Base-by-base conservation (phyloP, 2,888 invertebrate genomes). In the Heliconius charithonia region DNA sequence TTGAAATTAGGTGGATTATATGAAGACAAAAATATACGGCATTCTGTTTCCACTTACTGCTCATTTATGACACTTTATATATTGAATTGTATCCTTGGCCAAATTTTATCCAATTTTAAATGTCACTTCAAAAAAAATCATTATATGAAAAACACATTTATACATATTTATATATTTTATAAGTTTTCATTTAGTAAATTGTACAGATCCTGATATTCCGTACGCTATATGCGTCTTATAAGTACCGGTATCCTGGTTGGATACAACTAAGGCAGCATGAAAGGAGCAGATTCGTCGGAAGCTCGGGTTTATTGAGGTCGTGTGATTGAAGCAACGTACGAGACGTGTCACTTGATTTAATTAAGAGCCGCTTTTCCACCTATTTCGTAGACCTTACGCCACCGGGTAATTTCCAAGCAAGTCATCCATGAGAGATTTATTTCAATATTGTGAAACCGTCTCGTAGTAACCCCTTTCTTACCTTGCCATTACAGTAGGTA, bases 301-400 rank as follows among this genome's bases (percentile, higher is more conserved):
- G 87, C 89, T 87, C 87, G 88, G 88, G 89, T 93, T 93, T 94
- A 94, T 93, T 93, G 91, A 91, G 93, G 93, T 92, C 91, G 91
- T 91, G 93, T 94, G 94, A 94, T 94, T 94, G 93, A 94, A 92
- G 93, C 92, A 91, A 89, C 92, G 89, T 90, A 87, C 90, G 92
- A 93, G 93, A 93, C 94, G 89, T 90, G 93, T 94, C 94, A 92
- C 94, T 94, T 94, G 94, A 94, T 95, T 95, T 94, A 95, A 95
- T 95, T 95, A 95, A 94, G 93, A 91, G 89, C 89, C 91, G 94
- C 91, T 94, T 93, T 94, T 93, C 92, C 93, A 92, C 93, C 90
- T 91, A 89, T 91, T 90, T 88, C 91, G 90, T 86, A 90, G 88
- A 88, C 90, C 91, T 91, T 90, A 91, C 90, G 90, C 90, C 90